Evolutionary conservation across 2,888 invertebrate genomes (phyloP), one percentile per base, ranked within the genome.

Genomic region (Drosophila kambysellisi): DNA sequence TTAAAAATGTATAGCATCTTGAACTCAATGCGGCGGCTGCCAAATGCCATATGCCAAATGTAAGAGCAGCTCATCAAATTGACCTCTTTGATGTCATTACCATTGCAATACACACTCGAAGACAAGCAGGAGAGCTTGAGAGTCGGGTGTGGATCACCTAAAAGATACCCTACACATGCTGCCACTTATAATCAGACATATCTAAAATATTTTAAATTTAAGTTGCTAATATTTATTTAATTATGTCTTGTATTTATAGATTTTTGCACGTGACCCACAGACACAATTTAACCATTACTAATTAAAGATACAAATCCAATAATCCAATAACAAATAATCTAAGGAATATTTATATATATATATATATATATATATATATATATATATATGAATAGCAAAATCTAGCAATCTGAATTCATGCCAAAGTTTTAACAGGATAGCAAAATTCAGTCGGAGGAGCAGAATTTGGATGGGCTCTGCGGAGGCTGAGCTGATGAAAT

Each of bases 71-170:
- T 67, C 33, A 61, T 62, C 77, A 80, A 74, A 82, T 80, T 78
- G 76, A 79, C 87, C 75, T 69, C 81, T 87, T 82, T 74, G 87
- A 77, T 76, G 73, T 74, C 73, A 87, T 85, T 86, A 83, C 69
- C 74, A 73, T 51, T 56, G 68, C 79, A 69, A 43, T 20, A 46
- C 33, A 41, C 39, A 52, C n/a, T 43, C 11, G n/a, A 20, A 60
- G 12, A 67, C 15, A 32, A 20, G 25, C 7, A 29, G 11, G 12
- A 29, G 7, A 4, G 15, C 39, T 35, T 17, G 11, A 15, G 15
- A 54, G 29, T 39, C 3, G 29, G 4, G 25, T n/a, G 4, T 41
- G 11, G 11, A 6, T 4, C n/a, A 4, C 11, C 30, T 41, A 8
- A 0, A 12, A n/a, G 12, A 56, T 41, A 41, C 39, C 65, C 43